phyloP scores from a whole-genome alignment of 2,797 vertebrate species.

The Sebastes cheni region DNA sequence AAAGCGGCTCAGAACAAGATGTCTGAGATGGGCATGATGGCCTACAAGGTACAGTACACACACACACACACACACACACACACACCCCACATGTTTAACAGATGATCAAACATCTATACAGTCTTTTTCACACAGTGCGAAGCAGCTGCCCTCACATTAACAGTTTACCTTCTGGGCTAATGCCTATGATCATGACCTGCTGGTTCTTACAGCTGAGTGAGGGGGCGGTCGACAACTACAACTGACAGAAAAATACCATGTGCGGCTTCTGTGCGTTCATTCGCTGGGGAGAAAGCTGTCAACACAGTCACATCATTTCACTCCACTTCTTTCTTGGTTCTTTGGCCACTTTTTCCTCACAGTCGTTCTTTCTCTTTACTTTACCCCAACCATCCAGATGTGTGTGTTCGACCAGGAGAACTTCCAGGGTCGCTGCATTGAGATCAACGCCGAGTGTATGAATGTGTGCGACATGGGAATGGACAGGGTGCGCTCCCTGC shows the following conservation, averaged over 20 bases:
- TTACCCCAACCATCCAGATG: conserved; percentile 64
- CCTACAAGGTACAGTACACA: conserved; percentile 72
- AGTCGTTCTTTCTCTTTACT: neutral
- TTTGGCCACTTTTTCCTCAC: neutral
- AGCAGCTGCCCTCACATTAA: conserved; percentile 15
- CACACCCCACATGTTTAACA: neutral
- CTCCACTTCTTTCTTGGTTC: neutral
- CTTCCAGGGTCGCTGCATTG: conserved; percentile 83
- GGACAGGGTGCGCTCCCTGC: conserved; percentile 82
- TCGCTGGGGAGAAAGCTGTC: neutral
- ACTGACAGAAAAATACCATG: neutral
- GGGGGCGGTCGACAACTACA: conserved; percentile 23
- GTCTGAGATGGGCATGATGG: conserved; percentile 70
- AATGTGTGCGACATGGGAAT: conserved; percentile 82
- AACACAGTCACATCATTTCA: neutral
- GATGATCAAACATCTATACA: conserved; percentile 2
- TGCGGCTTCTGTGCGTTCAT: neutral
- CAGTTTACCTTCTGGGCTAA: conserved; percentile 24
- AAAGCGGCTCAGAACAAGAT: conserved; percentile 76
- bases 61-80: neutral
- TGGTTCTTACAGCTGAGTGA: conserved; percentile 52
- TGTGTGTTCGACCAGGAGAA: conserved; percentile 83
- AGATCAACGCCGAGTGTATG: conserved; percentile 81
- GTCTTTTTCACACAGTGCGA: neutral
- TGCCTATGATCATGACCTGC: conserved; percentile 12